Evolutionary conservation across 2,113 vertebrate genomes (phyloP), one percentile per base, ranked within the genome.

Genomic region (Stegastes partitus): DNA sequence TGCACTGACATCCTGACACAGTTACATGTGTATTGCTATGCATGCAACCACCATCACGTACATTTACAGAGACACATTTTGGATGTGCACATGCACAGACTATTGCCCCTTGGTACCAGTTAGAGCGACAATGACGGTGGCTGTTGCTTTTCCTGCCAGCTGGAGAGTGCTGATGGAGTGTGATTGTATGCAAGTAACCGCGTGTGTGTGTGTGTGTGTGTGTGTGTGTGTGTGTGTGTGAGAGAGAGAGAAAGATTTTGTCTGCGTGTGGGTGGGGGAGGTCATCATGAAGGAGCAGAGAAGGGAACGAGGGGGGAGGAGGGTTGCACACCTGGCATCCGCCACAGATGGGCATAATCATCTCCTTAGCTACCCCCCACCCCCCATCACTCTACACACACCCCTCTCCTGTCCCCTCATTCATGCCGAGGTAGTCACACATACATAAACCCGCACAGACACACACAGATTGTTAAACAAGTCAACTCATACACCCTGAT

Each of bases 341-440:
- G 45, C 89, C 93, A 93, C 89, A 94, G 93, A 93, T 94, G 93
- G 92, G 91, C 88, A 92, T 90, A 94, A 94, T 93, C 91, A 94
- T 93, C 92, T 91, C 85, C 79, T 84, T 86, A 76, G 75, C 89
- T 77, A 72, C 73, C 84, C 81, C 66, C 53, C 54, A 67, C 76
- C 58, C 54, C 54, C 66, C 62, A 39, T 63, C 71, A 71, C 68
- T 47, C 50, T 50, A 56, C 45, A 45, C 58, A 28, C 66, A 55
- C 79, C 54, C 72, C 50, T 64, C 70, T 56, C 47, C 49, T 76
- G 64, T 67, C 73, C 71, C 72, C 62, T 79, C 82, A 85, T 64
- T 73, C 69, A 68, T 79, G 74, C 74, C 26, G 69, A 64, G 50
- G 74, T 75, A 78, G 75, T 39, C 58, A 68, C 47, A 64, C 74